Percentiles rank a stretch among this genome's conserved stretches.
Conservation (phyloP, 2,888 invertebrate genomes). For the Torymus aiolomorphi region DNA sequence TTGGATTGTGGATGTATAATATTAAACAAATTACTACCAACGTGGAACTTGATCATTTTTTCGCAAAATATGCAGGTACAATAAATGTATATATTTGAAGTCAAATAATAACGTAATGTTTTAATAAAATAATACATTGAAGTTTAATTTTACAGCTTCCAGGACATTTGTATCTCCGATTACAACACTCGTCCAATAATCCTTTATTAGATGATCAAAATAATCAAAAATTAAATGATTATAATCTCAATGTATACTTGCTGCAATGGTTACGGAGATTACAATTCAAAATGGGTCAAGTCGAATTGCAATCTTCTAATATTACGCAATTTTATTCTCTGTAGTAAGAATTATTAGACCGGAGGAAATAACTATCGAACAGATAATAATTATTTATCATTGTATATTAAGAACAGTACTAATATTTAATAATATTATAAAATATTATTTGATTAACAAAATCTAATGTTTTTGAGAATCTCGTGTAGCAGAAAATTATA, state of each 20-base stretch:
- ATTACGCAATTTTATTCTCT: constrained; percentile 91
- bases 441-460: too few relatives aligned
- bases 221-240: constrained; percentile 70
- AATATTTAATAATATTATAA: too few relatives aligned
- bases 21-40: constrained; percentile 91
- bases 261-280: constrained; percentile 92
- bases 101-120: not conserved
- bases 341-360: constrained; percentile 77
- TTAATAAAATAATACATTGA: not conserved
- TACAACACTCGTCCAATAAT: constrained; percentile 92
- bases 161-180: constrained; percentile 89
- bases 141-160: constrained; percentile 82
- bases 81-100: not conserved
- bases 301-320: constrained; percentile 93
- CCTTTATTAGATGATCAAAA: constrained; percentile 78
- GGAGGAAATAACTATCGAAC: too few relatives aligned
- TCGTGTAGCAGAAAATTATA: too few relatives aligned
- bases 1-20: constrained; percentile 96
- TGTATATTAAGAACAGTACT: too few relatives aligned
- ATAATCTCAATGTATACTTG: constrained; percentile 77
- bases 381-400: too few relatives aligned
- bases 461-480: too few relatives aligned
- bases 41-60: constrained; percentile 97
- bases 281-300: constrained; percentile 98
- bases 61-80: constrained; percentile 89